Percentiles rank a stretch among this genome's conserved stretches.
These are phyloP conservation scores for Chaenogobius annularis DNA, from an alignment of 2,113 vertebrate genomes.

Conservation along the genomic window DNA sequence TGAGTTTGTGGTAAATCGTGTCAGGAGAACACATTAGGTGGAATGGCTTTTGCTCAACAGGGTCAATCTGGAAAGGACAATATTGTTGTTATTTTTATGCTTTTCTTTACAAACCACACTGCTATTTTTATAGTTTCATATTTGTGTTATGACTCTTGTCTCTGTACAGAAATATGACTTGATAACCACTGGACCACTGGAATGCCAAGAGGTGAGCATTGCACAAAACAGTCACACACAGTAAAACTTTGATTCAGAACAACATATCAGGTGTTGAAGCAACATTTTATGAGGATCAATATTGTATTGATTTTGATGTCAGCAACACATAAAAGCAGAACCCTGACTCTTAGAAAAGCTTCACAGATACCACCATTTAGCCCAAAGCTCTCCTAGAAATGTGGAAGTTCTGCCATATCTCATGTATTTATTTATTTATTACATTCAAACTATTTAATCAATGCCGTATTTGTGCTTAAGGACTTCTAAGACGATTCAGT, in stretches of 20 bases:
- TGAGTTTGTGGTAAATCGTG: background rate
- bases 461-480: too few relatives aligned
- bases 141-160: constrained; percentile 1
- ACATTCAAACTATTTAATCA: too few relatives aligned
- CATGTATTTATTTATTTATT: too few relatives aligned
- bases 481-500: too few relatives aligned
- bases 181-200: background rate
- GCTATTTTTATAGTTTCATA: background rate
- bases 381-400: background rate
- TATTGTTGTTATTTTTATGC: background rate
- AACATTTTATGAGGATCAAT: background rate
- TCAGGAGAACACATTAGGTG: constrained; percentile 6
- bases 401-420: background rate
- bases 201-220: constrained; percentile 60
- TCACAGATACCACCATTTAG: background rate
- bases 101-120: background rate
- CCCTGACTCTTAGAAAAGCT: background rate
- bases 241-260: background rate
- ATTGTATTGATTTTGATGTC: background rate
- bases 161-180: constrained; percentile 57
- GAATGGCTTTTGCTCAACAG: background rate
- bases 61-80: background rate
- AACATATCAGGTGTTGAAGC: background rate
- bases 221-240: background rate
- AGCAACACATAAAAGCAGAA: background rate